Conservation (phyloP, 2,888 invertebrate species). For the Zelleria hepariella region DNA sequence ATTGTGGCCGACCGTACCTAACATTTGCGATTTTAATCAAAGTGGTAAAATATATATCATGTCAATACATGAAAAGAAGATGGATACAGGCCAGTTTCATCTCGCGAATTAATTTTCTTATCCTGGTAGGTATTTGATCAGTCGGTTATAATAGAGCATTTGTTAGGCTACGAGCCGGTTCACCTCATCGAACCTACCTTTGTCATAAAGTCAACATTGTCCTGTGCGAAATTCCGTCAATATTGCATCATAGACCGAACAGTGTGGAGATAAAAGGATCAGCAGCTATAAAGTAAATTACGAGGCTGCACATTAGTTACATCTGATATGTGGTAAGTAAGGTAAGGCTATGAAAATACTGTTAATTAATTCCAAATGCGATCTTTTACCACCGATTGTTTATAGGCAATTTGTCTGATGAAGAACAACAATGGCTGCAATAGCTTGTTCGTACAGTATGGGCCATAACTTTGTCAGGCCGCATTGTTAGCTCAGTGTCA, state of each 20-base stretch:
- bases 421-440: background rate
- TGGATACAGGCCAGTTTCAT: background rate
- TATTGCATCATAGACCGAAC: constrained; percentile 30
- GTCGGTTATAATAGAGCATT: background rate
- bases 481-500: background rate
- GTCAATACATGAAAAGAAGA: background rate
- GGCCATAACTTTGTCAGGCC: background rate
- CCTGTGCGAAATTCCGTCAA: constrained; percentile 28
- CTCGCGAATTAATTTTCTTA: background rate
- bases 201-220: constrained; percentile 18
- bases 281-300: constrained; percentile 22
- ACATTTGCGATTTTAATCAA: background rate
- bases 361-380: constrained; percentile 30
- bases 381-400: constrained; percentile 19
- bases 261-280: constrained; percentile 39
- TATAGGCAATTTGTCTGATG: constrained; percentile 19
- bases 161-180: background rate
- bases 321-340: background rate
- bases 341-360: constrained; percentile 8
- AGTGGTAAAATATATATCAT: background rate
- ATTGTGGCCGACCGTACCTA: background rate
- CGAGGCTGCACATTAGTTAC: constrained; percentile 38
- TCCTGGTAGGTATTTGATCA: background rate
- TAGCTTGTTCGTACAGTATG: background rate
- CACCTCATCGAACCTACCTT: constrained; percentile 16